Base-by-base conservation (phyloP, 1,140 invertebrate genomes). In the Pristionchus pacificus region DNA sequence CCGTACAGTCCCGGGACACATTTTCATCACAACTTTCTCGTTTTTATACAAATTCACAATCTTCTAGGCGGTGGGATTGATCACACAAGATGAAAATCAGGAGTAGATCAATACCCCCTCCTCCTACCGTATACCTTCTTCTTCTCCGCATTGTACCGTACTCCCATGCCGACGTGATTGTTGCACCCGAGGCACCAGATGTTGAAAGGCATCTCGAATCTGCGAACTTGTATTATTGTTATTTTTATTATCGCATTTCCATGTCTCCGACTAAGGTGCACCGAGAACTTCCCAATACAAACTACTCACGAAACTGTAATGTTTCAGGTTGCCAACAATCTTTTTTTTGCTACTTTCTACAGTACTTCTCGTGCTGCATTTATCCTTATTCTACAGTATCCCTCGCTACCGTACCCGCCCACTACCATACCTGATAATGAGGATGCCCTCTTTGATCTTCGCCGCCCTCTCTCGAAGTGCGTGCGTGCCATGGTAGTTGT, bases 121-220 rank as follows among this genome's bases (percentile, higher is more conserved):
- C n/a, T n/a, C n/a, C n/a, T n/a, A n/a, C n/a, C n/a, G n/a, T n/a
- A 78, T n/a, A 95, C 88, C 88, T 98, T 99, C 3, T 89, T 94
- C 85, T 99, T 99, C 84, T 99, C 95, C 2, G 97, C 95, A 87
- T 99, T 99, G 83, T 98, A 99, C 68, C 89, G 88, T 0, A 99
- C 96, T 28, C 97, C 95, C 93, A 97, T 98, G 29, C 95, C 97
- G 76, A 99, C 95, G 83, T 97, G 96, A 87, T 96, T 98, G 65
- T 91, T 90, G 85, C 97, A 99, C 31, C 95, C 95, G 64, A 94
- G 91, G 80, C 95, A 97, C 95, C 95, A 99, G 76, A 99, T 98
- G 85, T 99, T 99, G 80, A 95, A 99, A 0, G 97, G 97, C 94
- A 99, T 96, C 87, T 99, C 97, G 89, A 99, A 99, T 68, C 95